Percentiles rank a stretch among this genome's conserved stretches.
Evolutionary conservation across 2,888 invertebrate genomes (phyloP).

Genomic region (Agelastica alni): DNA sequence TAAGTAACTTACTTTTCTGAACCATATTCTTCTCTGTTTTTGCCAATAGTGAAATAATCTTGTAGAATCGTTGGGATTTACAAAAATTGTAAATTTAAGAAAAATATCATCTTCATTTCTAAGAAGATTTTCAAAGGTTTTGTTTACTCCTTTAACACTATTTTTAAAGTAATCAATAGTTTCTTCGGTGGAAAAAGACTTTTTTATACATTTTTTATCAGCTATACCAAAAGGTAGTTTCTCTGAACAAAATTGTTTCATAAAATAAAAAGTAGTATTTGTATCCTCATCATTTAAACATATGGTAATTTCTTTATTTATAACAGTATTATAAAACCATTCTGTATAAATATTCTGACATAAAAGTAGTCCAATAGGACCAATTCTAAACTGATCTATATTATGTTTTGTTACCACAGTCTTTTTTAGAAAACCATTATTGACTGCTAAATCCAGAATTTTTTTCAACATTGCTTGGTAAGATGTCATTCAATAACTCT

Average conservation of each 20-base stretch:
- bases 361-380: conserved; percentile 60
- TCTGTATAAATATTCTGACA: conserved; percentile 61
- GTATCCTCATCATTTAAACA: conserved; percentile 51
- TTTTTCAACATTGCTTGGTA: conserved; percentile 26
- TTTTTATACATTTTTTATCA: conserved; percentile 43
- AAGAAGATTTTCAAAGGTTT: conserved; percentile 39
- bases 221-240: conserved; percentile 58
- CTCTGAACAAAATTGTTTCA: conserved; percentile 50
- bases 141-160: conserved; percentile 21
- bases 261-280: conserved; percentile 48
- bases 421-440: conserved; percentile 38
- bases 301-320: conserved; percentile 58
- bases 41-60: conserved; percentile 77
- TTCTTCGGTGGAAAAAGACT: conserved; percentile 20
- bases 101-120: conserved; percentile 33
- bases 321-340: conserved; percentile 60
- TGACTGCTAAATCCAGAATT: conserved; percentile 33
- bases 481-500: conserved; percentile 49
- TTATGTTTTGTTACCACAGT: conserved; percentile 25
- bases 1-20: conserved; percentile 64
- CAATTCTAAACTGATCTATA: conserved; percentile 45
- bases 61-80: conserved; percentile 59
- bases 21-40: conserved; percentile 80
- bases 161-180: conserved; percentile 26
- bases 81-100: conserved; percentile 56